phyloP scores from a whole-genome alignment of 2,797 vertebrate species.

The Gastrophryne carolinensis region DNA sequence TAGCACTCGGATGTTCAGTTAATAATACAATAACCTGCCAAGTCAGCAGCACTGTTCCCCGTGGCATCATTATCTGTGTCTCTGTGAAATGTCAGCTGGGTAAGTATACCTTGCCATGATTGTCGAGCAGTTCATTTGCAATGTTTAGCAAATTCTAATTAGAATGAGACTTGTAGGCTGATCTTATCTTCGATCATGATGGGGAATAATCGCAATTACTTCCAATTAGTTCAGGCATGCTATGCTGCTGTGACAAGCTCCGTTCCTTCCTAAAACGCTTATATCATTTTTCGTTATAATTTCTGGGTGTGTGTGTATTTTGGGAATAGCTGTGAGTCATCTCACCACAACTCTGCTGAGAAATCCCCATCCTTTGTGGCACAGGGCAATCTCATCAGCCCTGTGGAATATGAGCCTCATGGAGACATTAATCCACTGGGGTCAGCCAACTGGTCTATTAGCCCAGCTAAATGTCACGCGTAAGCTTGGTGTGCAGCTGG shows the following conservation, averaged over 20 bases:
- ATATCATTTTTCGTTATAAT: not conserved
- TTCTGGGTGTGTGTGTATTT: not conserved
- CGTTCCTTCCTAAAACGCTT: not conserved
- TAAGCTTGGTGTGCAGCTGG: not conserved
- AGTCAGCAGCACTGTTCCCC: conserved; percentile 4
- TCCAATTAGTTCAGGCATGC: conserved; percentile 28
- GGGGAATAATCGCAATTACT: conserved; percentile 28
- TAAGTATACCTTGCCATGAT: not conserved
- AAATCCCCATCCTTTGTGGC: conserved; percentile 2
- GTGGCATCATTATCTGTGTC: not conserved
- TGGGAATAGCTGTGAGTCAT: not conserved
- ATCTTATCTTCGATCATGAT: conserved; percentile 1
- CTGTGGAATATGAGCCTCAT: not conserved
- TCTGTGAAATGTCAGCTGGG: not conserved
- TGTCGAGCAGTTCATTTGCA: conserved; percentile 5
- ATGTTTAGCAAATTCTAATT: conserved; percentile 10
- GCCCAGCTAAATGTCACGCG: not conserved
- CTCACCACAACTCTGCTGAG: not conserved
- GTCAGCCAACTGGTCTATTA: conserved; percentile 9
- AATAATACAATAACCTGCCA: not conserved
- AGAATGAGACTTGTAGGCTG: not conserved
- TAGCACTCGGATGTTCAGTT: not conserved
- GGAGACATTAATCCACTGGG: conserved; percentile 5
- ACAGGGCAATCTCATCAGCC: not conserved
- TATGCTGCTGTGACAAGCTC: not conserved